These are phyloP conservation scores for Diplodus puntazzo DNA, from an alignment of 2,797 vertebrate species.

Conservation along the genomic window DNA sequence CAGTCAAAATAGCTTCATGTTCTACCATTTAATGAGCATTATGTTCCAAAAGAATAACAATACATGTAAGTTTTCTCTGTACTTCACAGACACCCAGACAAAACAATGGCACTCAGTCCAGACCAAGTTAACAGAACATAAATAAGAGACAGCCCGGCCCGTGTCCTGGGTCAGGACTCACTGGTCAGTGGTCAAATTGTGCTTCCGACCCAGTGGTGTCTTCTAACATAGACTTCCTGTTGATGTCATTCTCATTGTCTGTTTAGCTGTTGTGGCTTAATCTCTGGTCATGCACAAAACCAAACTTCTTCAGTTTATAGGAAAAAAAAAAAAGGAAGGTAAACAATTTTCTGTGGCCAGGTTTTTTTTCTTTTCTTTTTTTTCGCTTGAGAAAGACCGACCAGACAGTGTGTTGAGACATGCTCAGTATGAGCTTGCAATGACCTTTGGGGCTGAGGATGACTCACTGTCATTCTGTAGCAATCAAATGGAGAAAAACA, in stretches of 20 bases:
- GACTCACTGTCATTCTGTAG: constrained; percentile 19
- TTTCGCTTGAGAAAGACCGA: neutral
- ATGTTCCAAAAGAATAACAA: neutral
- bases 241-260: neutral
- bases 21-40: constrained; percentile 5
- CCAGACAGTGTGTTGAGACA: constrained; percentile 11
- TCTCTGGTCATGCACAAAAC: constrained; percentile 32
- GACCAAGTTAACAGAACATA: neutral
- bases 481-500: constrained; percentile 15
- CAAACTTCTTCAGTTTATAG: constrained; percentile 4
- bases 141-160: neutral
- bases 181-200: neutral
- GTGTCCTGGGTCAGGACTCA: neutral
- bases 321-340: constrained; percentile 3
- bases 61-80: neutral
- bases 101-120: neutral
- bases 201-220: neutral
- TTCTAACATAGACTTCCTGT: neutral
- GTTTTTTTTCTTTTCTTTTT: neutral
- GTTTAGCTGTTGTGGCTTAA: constrained; percentile 3
- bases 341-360: neutral
- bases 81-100: neutral
- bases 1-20: neutral
- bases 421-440: constrained; percentile 9
- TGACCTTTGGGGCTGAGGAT: constrained; percentile 2